Percentiles rank a stretch among this genome's conserved stretches.
Evolutionary conservation across 2,888 invertebrate species (phyloP).

Genomic region (Pheosia gnoma): DNA sequence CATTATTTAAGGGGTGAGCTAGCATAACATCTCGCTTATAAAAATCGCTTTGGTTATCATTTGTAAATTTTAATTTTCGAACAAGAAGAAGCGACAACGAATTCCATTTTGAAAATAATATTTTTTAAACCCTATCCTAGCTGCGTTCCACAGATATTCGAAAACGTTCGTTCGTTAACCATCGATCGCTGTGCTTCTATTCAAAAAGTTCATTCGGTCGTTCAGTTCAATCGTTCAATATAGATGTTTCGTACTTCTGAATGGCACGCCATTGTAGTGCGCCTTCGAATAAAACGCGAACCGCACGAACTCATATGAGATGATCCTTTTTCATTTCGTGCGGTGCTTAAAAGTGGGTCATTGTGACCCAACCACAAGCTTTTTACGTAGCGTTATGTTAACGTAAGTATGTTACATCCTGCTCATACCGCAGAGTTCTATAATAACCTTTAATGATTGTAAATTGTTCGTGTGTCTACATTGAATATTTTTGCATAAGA

Average conservation of each 20-base stretch:
- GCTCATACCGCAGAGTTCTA: too few relatives aligned
- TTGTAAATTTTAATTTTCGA: neutral
- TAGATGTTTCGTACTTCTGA: conserved; percentile 33
- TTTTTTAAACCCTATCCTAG: conserved; percentile 12
- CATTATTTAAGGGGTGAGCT: too few relatives aligned
- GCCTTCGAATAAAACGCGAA: conserved; percentile 20
- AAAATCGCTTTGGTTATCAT: too few relatives aligned
- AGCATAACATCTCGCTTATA: too few relatives aligned
- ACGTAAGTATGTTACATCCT: too few relatives aligned
- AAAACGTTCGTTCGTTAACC: conserved; percentile 24
- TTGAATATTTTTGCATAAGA: too few relatives aligned
- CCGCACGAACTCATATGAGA: conserved; percentile 21
- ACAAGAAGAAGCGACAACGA: neutral
- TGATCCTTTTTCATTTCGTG: conserved; percentile 19
- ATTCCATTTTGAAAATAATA: conserved; percentile 23
- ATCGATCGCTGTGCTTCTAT: conserved; percentile 17
- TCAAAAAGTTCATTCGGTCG: conserved; percentile 34
- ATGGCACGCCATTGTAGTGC: conserved; percentile 31
- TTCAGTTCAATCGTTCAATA: conserved; percentile 31
- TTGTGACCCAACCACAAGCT: too few relatives aligned
- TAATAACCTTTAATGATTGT: too few relatives aligned
- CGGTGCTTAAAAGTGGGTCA: neutral
- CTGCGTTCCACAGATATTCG: conserved; percentile 49
- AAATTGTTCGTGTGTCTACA: too few relatives aligned
- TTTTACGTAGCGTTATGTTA: too few relatives aligned